Evolutionary conservation across 2,797 vertebrate genomes (phyloP).

Genomic region (Chiroxiphia lanceolata): DNA sequence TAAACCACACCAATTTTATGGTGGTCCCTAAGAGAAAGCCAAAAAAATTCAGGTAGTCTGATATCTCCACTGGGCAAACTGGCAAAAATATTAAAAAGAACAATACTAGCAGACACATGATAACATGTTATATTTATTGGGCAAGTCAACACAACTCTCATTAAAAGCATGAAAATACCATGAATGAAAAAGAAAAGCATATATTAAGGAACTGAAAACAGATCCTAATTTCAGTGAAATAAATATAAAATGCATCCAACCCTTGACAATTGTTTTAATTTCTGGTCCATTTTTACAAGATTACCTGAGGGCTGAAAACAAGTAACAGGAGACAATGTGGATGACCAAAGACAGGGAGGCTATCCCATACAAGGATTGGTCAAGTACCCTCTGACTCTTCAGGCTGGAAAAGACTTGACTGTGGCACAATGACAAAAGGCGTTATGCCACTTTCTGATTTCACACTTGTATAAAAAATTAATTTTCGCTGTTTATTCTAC

Average conservation of each 20-base stretch:
- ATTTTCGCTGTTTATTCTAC: background rate
- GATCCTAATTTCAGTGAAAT: background rate
- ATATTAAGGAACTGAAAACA: background rate
- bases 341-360: background rate
- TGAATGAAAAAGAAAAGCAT: background rate
- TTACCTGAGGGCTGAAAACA: background rate
- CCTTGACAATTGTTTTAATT: background rate
- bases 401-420: background rate
- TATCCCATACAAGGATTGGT: background rate
- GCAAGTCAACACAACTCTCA: background rate
- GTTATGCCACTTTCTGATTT: background rate
- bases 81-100: background rate
- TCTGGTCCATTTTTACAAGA: background rate
- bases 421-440: background rate
- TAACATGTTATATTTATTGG: background rate
- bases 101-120: background rate
- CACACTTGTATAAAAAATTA: background rate
- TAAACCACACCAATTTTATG: background rate
- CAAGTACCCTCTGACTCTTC: background rate
- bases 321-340: background rate
- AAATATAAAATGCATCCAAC: background rate
- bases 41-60: background rate
- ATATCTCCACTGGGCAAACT: background rate
- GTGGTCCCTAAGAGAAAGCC: background rate
- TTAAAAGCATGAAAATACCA: background rate